Conservation (phyloP, 2,797 vertebrate genomes). For the Falco rusticolus region DNA sequence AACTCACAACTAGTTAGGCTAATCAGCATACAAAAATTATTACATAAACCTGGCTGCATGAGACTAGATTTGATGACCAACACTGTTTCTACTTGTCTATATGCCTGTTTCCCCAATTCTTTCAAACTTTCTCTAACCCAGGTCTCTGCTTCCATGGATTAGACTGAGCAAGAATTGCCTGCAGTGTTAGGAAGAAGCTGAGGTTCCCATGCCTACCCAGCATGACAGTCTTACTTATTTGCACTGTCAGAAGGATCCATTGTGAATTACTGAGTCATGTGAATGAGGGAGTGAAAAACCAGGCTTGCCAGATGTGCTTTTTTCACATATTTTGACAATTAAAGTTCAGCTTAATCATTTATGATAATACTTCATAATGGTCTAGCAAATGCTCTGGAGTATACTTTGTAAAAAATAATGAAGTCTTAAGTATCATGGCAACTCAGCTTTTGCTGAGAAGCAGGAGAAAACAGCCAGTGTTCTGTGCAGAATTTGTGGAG, state of each 20-base stretch:
- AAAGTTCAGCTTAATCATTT: constrained; percentile 71
- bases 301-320: constrained; percentile 62
- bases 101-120: background rate
- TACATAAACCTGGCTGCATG: background rate
- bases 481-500: background rate
- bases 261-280: constrained; percentile 27
- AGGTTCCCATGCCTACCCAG: background rate
- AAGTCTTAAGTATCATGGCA: constrained; percentile 57
- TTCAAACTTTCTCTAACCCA: background rate
- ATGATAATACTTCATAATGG: constrained; percentile 64
- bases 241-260: background rate
- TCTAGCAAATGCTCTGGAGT: constrained; percentile 61
- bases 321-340: constrained; percentile 72
- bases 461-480: background rate
- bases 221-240: background rate
- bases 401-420: constrained; percentile 65
- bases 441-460: constrained; percentile 41
- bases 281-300: background rate
- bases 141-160: background rate
- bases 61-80: background rate
- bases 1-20: background rate
- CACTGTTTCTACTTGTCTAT: background rate
- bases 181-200: background rate
- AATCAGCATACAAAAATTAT: background rate
- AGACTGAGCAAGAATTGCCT: background rate